phyloP scores from a whole-genome alignment of 2,797 vertebrate genomes.

The Lepidocolaptes lacrymiger region DNA sequence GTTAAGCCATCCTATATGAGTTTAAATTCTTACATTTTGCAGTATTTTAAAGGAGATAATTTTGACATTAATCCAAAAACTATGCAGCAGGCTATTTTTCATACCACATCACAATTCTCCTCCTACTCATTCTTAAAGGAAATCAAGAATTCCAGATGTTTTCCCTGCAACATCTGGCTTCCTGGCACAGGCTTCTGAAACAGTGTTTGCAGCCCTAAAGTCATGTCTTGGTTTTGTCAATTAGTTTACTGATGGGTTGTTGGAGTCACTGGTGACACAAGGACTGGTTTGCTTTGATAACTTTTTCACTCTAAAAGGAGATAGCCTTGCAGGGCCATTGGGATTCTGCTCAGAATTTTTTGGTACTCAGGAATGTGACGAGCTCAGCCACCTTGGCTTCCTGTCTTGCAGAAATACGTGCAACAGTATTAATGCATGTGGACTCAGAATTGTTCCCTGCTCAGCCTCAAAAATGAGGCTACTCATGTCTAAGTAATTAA shows the following conservation, averaged over 20 bases:
- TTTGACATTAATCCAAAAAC: constrained; percentile 43
- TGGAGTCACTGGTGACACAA: constrained; percentile 25
- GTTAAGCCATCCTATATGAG: not conserved
- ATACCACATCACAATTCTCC: constrained; percentile 64
- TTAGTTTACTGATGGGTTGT: constrained; percentile 25
- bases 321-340: not conserved
- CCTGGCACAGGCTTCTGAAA: constrained; percentile 53
- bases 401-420: constrained; percentile 31
- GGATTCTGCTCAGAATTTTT: not conserved
- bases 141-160: constrained; percentile 57
- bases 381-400: constrained; percentile 59
- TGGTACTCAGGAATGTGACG: constrained; percentile 47
- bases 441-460: constrained; percentile 27
- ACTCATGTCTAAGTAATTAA: constrained; percentile 23
- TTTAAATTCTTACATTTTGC: constrained; percentile 29
- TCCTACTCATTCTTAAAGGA: constrained; percentile 50
- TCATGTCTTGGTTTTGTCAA: constrained; percentile 56
- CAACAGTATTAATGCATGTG: not conserved
- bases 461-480: constrained; percentile 39
- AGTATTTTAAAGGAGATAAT: constrained; percentile 42
- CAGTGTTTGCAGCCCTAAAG: constrained; percentile 32
- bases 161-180: constrained; percentile 59
- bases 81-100: constrained; percentile 55
- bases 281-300: constrained; percentile 5
- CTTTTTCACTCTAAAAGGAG: constrained; percentile 21